Conservation (phyloP, 2,113 vertebrate species). For the Semicossyphus pulcher region DNA sequence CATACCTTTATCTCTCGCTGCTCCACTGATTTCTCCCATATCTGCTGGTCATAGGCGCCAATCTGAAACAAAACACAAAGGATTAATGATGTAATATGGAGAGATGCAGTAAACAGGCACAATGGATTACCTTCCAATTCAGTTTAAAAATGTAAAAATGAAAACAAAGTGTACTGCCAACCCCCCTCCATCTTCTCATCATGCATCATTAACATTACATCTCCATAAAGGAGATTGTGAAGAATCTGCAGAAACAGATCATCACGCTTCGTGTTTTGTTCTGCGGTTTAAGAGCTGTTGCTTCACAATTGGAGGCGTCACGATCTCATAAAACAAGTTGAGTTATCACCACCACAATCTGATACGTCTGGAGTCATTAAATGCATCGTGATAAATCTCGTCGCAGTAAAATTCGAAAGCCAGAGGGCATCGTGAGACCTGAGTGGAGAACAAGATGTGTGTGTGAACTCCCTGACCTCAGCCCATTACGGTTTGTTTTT, state of each 20-base stretch:
- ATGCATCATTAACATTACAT: neutral
- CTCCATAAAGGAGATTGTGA: neutral
- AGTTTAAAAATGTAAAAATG: neutral
- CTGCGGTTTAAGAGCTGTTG: slow-evolving; percentile 1
- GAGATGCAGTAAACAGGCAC: neutral
- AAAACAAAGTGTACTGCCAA: neutral
- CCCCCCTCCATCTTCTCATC: neutral
- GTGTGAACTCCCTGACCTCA: too few species aligned
- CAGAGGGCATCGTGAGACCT: neutral
- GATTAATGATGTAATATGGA: neutral
- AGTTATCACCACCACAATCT: neutral
- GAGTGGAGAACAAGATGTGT: neutral
- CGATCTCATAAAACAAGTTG: neutral
- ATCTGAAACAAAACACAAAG: slow-evolving; percentile 84
- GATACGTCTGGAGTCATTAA: too few species aligned
- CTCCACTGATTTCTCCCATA: slow-evolving; percentile 99
- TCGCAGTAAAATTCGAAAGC: neutral
- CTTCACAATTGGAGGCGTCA: neutral
- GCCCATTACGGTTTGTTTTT: too few species aligned
- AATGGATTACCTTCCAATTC: neutral
- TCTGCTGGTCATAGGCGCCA: slow-evolving; percentile 99
- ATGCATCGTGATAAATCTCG: neutral
- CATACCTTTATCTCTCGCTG: slow-evolving; percentile 99
- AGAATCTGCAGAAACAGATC: neutral
- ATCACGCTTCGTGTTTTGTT: slow-evolving; percentile 4